Base-by-base conservation (phyloP, 2,113 vertebrate species). In the Cebidichthys violaceus region DNA sequence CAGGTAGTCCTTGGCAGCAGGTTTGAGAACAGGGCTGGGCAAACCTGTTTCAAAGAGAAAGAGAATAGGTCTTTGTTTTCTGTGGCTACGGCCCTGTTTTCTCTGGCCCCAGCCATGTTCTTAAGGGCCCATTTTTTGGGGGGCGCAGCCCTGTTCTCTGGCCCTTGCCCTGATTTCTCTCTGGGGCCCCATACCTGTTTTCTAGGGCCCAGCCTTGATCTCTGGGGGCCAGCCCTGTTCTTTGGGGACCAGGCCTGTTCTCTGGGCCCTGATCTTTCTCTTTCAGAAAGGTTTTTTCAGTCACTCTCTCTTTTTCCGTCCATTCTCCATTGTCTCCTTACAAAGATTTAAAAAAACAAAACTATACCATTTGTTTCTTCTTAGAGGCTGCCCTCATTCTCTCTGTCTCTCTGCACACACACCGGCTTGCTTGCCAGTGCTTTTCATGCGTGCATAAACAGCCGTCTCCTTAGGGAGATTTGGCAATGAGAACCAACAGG, bases 1-100 rank as follows among this genome's bases (percentile, higher is more conserved):
- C 90, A 92, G 86, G 86, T 92, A 81, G 70, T 57, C 75, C 55
- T 86, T 90, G 87, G 87, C 86, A 90, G 84, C 84, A 90, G 84
- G 91, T 91, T 84, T 15, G 27, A 60, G 27, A 31, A 60, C 57
- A 31, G 57, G 57, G 57, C 15, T 18, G 15, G 27, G 24, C 11
- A 14, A 57, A 27, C 54, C 54, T 54, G 50, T 29, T 59, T 17
- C 4, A 59, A 27, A 55, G 54, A 57, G 11, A 13, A 57, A 27
- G 10, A 27, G n/a, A 24, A 52, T 20, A 9, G 17, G 18, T 17
- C 47, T 11, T 2, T 33, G 33, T 33, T 5, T 33, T 33, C 33
- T 33, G 33, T 33, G 33, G 33, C 33, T 33, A 33, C 33, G 33
- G 33, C 33, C 33, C 33, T 33, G 43, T 47, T 47, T 18, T 47